Conservation (phyloP, 2,797 vertebrate genomes). For the Gymnoscopelus microlampas region DNA sequence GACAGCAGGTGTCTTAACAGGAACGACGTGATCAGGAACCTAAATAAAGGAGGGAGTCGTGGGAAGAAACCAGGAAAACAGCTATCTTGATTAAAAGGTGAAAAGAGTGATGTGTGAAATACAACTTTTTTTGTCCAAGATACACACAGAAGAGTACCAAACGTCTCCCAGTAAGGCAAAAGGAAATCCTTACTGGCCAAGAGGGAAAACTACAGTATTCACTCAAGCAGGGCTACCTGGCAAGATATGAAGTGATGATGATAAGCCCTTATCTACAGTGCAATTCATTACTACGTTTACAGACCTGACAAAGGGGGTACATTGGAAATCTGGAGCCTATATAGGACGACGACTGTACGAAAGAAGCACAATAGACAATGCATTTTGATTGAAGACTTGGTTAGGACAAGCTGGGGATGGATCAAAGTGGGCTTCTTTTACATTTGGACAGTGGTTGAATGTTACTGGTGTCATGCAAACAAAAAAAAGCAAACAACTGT, state of each 20-base stretch:
- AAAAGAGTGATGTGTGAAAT: constrained; percentile 48
- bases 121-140: constrained; percentile 51
- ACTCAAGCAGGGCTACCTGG: constrained; percentile 25
- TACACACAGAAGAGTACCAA: constrained; percentile 17
- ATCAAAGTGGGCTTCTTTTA: constrained; percentile 32
- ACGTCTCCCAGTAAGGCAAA: constrained; percentile 44
- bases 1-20: constrained; percentile 43
- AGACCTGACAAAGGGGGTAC: constrained; percentile 17
- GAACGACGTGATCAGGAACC: constrained; percentile 61
- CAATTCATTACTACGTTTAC: not conserved
- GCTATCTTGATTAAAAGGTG: constrained; percentile 51
- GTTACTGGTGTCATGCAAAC: constrained; percentile 26
- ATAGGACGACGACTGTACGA: constrained; percentile 58
- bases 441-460: constrained; percentile 40
- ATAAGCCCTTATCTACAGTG: constrained; percentile 19
- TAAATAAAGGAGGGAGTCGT: constrained; percentile 49
- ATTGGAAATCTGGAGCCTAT: constrained; percentile 30
- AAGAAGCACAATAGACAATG: constrained; percentile 27
- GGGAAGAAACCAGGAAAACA: constrained; percentile 44
- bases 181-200: constrained; percentile 30
- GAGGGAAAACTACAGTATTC: constrained; percentile 33
- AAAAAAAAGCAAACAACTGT: constrained; percentile 22
- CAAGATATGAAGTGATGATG: constrained; percentile 15
- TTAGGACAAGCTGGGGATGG: constrained; percentile 17
- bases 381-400: constrained; percentile 28